Conservation (phyloP, 1,140 invertebrate species). For the Rhopalosiphum maidis region DNA sequence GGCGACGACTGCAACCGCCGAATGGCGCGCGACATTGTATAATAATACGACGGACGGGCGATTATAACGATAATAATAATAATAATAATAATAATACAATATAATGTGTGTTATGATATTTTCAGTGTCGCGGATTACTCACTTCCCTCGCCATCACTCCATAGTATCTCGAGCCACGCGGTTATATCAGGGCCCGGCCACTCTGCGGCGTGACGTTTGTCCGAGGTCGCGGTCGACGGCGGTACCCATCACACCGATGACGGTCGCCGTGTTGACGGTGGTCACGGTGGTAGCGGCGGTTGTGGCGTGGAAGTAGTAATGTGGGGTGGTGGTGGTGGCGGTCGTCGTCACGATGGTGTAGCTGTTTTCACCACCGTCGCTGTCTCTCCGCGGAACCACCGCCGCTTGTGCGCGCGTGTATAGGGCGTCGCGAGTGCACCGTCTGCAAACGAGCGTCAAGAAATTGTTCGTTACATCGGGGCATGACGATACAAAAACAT, state of each 20-base stretch:
- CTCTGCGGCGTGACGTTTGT: background rate
- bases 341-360: background rate
- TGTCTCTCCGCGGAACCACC: background rate
- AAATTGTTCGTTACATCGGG: background rate
- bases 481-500: too few species aligned
- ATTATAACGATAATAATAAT: too few species aligned
- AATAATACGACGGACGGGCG: too few species aligned
- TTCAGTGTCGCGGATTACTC: background rate
- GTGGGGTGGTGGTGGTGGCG: background rate
- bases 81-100: too few species aligned
- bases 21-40: too few species aligned
- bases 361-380: background rate
- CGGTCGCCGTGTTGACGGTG: background rate
- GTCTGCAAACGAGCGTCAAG: background rate
- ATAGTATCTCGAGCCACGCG: slow-evolving; percentile 1
- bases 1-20: too few species aligned
- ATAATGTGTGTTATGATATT: too few species aligned
- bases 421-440: background rate
- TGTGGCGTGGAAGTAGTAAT: background rate
- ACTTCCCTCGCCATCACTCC: slow-evolving; percentile 44
- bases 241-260: background rate
- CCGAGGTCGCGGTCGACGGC: background rate
- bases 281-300: background rate
- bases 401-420: background rate
- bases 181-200: slow-evolving; percentile 13